phyloP scores from a whole-genome alignment of 2,113 vertebrate genomes.

The Apodemus sylvaticus region DNA sequence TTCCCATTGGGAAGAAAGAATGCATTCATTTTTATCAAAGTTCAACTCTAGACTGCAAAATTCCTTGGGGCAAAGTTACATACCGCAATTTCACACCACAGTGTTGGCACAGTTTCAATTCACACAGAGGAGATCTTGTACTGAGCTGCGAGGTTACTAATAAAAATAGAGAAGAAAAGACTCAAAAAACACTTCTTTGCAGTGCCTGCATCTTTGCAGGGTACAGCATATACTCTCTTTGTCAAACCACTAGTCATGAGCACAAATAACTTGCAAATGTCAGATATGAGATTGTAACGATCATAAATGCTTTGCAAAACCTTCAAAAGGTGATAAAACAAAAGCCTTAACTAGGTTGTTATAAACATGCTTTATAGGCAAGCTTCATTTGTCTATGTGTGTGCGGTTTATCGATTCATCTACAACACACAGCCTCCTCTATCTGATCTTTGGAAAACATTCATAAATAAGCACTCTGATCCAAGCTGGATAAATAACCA shows the following conservation, averaged over 20 bases:
- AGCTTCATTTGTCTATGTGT: slow-evolving; percentile 57
- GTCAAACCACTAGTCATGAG: background rate
- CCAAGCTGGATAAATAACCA: slow-evolving; percentile 55
- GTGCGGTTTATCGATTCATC: slow-evolving; percentile 51
- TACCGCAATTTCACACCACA: slow-evolving; percentile 60
- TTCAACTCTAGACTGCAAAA: slow-evolving; percentile 70
- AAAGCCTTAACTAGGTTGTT: slow-evolving; percentile 34
- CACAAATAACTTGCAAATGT: slow-evolving; percentile 16
- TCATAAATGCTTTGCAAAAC: slow-evolving; percentile 14
- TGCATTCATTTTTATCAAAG: slow-evolving; percentile 76
- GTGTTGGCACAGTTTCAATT: slow-evolving; percentile 62
- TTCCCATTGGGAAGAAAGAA: slow-evolving; percentile 59
- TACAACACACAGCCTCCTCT: background rate
- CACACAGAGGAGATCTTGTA: slow-evolving; percentile 60
- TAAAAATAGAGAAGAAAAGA: slow-evolving; percentile 66
- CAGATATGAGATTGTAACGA: slow-evolving; percentile 26
- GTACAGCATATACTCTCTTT: background rate
- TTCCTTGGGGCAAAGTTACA: slow-evolving; percentile 70
- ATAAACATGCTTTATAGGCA: slow-evolving; percentile 34
- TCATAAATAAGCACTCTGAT: slow-evolving; percentile 53
- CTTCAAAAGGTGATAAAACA: slow-evolving; percentile 53
- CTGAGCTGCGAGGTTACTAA: slow-evolving; percentile 68
- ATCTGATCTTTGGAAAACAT: slow-evolving; percentile 26
- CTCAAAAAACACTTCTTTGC: background rate
- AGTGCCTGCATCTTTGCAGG: slow-evolving; percentile 31